Percentiles rank a stretch among this genome's conserved stretches.
phyloP scores from a whole-genome alignment of 2,888 invertebrate species.

The Nasonovia ribisnigri region DNA sequence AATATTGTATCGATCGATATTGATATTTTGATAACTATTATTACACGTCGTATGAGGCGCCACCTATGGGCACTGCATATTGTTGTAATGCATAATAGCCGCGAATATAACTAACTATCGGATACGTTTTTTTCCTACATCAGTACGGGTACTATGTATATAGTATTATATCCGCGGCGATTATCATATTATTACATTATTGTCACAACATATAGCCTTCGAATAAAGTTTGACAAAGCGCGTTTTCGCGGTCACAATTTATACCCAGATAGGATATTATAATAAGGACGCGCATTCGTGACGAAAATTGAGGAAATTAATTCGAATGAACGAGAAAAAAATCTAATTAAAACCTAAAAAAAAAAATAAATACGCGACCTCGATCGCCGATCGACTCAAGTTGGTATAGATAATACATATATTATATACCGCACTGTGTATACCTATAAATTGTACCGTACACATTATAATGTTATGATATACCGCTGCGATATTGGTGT shows the following conservation, averaged over 20 bases:
- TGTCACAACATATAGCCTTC: neutral
- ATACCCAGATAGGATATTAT: neutral
- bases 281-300: neutral
- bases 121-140: neutral
- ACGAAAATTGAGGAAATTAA: neutral
- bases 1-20: neutral
- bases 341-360: neutral
- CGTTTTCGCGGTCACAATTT: neutral
- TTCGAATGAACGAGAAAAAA: neutral
- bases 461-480: neutral
- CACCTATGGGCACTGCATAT: too few species aligned
- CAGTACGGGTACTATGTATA: neutral
- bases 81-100: too few species aligned
- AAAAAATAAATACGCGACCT: neutral
- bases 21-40: neutral
- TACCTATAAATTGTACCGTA: neutral
- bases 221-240: neutral
- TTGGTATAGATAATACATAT: neutral
- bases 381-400: neutral
- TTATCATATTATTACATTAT: neutral
- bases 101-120: too few species aligned
- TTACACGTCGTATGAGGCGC: neutral
- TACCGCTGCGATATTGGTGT: neutral
- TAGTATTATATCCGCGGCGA: too few species aligned
- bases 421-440: neutral